phyloP scores from a whole-genome alignment of 2,113 vertebrate genomes.

The Oreocharis arfaki region DNA sequence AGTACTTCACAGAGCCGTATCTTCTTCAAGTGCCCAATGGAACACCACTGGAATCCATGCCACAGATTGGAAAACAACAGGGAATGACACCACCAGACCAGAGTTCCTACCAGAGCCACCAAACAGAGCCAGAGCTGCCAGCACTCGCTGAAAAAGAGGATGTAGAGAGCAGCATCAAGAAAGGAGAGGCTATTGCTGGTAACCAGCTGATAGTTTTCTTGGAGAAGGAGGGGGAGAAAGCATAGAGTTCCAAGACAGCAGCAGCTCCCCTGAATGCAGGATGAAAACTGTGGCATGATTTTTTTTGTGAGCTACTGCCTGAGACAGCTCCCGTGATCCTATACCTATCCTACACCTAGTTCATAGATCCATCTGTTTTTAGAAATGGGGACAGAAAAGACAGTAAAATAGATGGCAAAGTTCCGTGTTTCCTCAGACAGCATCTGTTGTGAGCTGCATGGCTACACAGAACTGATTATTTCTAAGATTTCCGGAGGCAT shows the following conservation, averaged over 20 bases:
- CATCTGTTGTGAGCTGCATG: background rate
- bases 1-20: background rate
- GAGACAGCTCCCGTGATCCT: background rate
- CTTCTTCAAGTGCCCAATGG: background rate
- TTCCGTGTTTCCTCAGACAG: background rate
- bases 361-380: background rate
- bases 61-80: background rate
- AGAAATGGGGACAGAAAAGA: background rate
- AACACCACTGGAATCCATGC: background rate
- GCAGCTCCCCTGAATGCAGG: background rate
- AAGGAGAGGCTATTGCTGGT: background rate
- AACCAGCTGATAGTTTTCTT: background rate
- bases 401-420: background rate
- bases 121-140: background rate
- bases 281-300: background rate
- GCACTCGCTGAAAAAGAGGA: background rate
- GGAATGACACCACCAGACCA: background rate
- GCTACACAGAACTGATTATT: background rate
- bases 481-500: background rate
- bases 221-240: fast-evolving
- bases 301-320: background rate
- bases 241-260: background rate
- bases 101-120: background rate
- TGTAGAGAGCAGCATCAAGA: background rate
- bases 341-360: background rate